Conservation (phyloP, 1,140 invertebrate species). For the Drosophila simulans region DNA sequence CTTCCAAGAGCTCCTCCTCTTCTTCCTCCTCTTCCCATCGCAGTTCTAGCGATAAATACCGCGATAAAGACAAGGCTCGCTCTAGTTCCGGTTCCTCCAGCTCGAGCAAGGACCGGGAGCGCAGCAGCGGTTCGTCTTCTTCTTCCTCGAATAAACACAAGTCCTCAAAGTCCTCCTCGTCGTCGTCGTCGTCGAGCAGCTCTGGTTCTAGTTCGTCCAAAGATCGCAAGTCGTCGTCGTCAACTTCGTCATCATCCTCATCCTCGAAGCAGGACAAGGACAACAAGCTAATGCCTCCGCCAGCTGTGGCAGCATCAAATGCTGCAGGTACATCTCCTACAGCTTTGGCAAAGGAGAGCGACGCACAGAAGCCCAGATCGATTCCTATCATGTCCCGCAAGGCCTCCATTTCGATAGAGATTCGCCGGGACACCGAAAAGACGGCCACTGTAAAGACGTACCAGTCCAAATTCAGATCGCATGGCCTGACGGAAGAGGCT, state of each 20-base stretch:
- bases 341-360: constrained; percentile 84
- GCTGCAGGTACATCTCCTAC: background rate
- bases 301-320: constrained; percentile 15
- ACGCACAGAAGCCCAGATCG: constrained; percentile 60
- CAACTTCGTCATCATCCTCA: constrained; percentile 20
- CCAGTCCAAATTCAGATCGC: constrained; percentile 94
- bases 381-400: constrained; percentile 87
- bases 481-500: constrained; percentile 92
- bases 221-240: constrained; percentile 81
- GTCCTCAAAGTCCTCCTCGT: constrained; percentile 74
- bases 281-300: constrained; percentile 87
- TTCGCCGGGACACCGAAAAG: constrained; percentile 89
- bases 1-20: constrained; percentile 74
- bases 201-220: constrained; percentile 76
- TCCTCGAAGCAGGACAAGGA: constrained; percentile 85
- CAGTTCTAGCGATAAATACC: constrained; percentile 76
- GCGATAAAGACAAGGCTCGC: constrained; percentile 75
- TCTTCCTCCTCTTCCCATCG: constrained; percentile 82
- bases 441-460: constrained; percentile 95
- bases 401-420: constrained; percentile 92
- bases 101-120: constrained; percentile 79
- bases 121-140: constrained; percentile 64
- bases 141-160: constrained; percentile 76
- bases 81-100: constrained; percentile 68
- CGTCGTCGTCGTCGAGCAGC: constrained; percentile 50